Evolutionary conservation across 2,888 invertebrate species (phyloP).

Genomic region (Ormyrus rosae): DNA sequence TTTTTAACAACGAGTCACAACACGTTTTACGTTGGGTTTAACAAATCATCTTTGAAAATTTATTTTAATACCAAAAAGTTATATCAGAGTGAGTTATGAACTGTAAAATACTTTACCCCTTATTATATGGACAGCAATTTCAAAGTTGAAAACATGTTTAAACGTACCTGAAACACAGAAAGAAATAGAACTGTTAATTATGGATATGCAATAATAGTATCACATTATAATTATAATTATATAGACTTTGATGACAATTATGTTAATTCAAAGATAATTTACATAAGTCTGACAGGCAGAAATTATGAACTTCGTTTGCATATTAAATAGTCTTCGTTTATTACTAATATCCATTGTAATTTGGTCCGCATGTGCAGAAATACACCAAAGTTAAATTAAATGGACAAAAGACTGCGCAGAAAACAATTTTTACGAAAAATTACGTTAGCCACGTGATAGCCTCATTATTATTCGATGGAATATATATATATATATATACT

Average conservation of each 20-base stretch:
- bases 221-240: no score
- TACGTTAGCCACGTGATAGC: no score
- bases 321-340: slow-evolving; percentile 18
- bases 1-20: no score
- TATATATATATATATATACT: no score
- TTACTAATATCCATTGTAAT: slow-evolving; percentile 21
- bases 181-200: slow-evolving; percentile 37
- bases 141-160: background rate
- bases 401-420: background rate
- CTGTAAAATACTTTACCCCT: background rate
- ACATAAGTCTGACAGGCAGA: background rate
- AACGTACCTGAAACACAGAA: slow-evolving; percentile 60
- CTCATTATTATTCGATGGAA: no score
- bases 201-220: background rate
- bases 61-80: background rate
- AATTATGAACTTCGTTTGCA: slow-evolving; percentile 1
- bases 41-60: no score
- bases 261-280: background rate
- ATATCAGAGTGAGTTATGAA: background rate
- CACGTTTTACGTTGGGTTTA: no score
- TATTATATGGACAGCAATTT: background rate
- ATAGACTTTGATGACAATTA: no score
- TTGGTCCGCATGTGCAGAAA: slow-evolving; percentile 26
- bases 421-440: background rate
- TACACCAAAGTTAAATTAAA: slow-evolving; percentile 20